Evolutionary conservation across 2,113 vertebrate genomes (phyloP).

Genomic region (Eudyptes chrysolophus): DNA sequence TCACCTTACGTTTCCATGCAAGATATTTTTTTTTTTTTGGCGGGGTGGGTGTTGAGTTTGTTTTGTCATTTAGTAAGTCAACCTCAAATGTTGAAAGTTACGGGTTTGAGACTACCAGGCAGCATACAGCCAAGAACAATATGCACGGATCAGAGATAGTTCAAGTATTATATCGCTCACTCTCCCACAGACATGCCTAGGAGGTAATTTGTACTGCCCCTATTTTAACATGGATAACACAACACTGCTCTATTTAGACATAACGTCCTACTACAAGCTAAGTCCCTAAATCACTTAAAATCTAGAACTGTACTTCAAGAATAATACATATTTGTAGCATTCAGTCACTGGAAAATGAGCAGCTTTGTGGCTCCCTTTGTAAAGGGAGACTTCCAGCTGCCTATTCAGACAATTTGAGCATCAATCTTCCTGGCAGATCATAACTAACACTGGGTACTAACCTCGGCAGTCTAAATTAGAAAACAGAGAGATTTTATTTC

Average conservation of each 20-base stretch:
- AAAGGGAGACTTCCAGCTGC: not conserved
- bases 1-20: not conserved
- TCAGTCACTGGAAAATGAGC: not conserved
- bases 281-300: not conserved
- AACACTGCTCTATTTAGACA: accelerated
- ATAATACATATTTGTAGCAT: not conserved
- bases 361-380: not conserved
- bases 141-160: not conserved
- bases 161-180: not conserved
- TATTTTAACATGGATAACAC: not conserved
- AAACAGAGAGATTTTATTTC: not conserved
- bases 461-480: not conserved
- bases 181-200: not conserved
- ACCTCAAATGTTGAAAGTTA: not conserved
- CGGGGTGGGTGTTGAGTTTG: not conserved
- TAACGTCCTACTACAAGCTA: not conserved
- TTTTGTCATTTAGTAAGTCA: not conserved
- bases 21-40: not conserved
- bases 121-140: not conserved
- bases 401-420: not conserved
- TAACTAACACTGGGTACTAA: not conserved
- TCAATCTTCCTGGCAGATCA: not conserved
- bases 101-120: not conserved
- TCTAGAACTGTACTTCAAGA: not conserved
- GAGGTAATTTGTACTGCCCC: not conserved